phyloP scores from a whole-genome alignment of 2,888 invertebrate genomes.

The Cheilosia vulpina region DNA sequence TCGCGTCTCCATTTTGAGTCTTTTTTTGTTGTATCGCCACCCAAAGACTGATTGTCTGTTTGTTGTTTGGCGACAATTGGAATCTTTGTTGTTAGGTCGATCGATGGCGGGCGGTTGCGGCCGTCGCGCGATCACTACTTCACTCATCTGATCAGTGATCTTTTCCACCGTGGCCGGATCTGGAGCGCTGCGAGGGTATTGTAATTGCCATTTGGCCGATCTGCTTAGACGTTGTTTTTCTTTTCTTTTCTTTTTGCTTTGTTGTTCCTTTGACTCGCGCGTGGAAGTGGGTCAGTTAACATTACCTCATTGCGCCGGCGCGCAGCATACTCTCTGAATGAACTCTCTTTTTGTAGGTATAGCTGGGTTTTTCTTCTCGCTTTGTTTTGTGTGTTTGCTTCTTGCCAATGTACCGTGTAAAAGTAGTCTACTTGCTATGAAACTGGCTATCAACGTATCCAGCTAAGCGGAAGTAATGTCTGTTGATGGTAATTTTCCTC shows the following conservation, averaged over 20 bases:
- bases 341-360: conserved; percentile 38
- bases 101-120: conserved; percentile 19
- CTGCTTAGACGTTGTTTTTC: conserved; percentile 29
- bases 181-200: conserved; percentile 30
- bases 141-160: conserved; percentile 49
- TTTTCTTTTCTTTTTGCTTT: not conserved
- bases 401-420: conserved; percentile 41
- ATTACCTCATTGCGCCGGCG: conserved; percentile 55
- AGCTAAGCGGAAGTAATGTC: conserved; percentile 65
- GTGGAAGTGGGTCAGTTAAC: conserved; percentile 61
- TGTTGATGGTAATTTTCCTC: conserved; percentile 58
- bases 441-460: conserved; percentile 51
- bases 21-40: conserved; percentile 43
- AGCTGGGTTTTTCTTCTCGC: not conserved
- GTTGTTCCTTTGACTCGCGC: conserved; percentile 17
- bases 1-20: not conserved
- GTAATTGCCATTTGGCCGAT: conserved; percentile 42
- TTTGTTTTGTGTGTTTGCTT: conserved; percentile 10
- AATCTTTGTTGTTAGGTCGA: conserved; percentile 35
- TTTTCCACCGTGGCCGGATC: conserved; percentile 18
- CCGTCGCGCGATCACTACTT: conserved; percentile 13
- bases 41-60: conserved; percentile 42
- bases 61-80: conserved; percentile 50
- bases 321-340: conserved; percentile 1
- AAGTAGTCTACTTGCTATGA: conserved; percentile 54